Percentiles rank a stretch among this genome's conserved stretches.
Evolutionary conservation across 37 sponge, comb jelly and placozoan species (phyloP).

Genomic region (Beroe ovata): DNA sequence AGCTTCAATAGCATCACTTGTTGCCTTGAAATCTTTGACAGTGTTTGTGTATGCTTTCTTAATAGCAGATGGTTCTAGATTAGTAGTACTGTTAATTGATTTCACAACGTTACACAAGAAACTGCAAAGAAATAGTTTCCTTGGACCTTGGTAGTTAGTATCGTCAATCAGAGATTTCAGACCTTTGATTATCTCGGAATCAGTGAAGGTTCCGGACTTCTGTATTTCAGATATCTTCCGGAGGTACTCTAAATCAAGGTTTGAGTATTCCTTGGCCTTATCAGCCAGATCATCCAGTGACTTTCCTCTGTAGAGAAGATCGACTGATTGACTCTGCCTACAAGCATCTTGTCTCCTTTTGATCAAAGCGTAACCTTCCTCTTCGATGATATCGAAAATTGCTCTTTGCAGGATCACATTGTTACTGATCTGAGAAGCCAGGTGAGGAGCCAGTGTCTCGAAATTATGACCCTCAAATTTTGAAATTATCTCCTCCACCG

Average conservation of each 20-base stretch:
- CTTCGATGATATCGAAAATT: conserved; percentile 39
- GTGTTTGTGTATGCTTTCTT: conserved; percentile 3
- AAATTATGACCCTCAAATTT: conserved; percentile 16
- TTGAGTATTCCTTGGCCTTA: conserved; percentile 20
- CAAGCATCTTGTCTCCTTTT: conserved; percentile 3
- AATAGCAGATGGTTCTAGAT: not conserved
- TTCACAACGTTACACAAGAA: conserved; percentile 20
- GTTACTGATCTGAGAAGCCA: conserved; percentile 34
- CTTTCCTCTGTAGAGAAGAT: not conserved
- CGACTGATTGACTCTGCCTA: not conserved
- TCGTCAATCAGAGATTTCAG: conserved; percentile 19
- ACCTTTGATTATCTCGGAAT: conserved; percentile 28
- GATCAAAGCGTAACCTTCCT: conserved; percentile 46
- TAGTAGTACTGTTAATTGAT: not conserved
- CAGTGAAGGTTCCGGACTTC: not conserved
- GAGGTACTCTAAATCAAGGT: conserved; percentile 37
- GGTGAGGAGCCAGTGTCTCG: not conserved
- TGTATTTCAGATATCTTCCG: not conserved
- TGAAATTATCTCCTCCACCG: conserved; percentile 39
- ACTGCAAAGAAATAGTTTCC: conserved; percentile 51
- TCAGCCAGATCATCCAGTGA: conserved; percentile 17
- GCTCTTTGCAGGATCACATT: conserved; percentile 17
- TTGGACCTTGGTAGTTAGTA: not conserved
- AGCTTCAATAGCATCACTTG: conserved; percentile 64
- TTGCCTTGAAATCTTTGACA: conserved; percentile 33